phyloP scores from a whole-genome alignment of 2,113 vertebrate species.

The Catharus fuscescens region DNA sequence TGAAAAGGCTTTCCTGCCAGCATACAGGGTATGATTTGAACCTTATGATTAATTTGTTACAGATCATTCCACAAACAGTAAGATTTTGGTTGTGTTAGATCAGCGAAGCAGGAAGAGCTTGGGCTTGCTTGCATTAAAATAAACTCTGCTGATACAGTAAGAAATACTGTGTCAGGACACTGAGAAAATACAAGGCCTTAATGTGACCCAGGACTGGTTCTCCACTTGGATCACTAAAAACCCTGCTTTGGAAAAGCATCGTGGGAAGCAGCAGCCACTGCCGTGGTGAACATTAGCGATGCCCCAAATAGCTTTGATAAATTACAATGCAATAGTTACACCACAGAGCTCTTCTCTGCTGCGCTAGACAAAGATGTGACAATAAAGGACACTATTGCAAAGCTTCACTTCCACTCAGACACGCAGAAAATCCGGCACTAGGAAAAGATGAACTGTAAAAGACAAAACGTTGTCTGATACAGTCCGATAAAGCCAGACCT shows the following conservation, averaged over 20 bases:
- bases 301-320: slow-evolving; percentile 50
- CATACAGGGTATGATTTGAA: background rate
- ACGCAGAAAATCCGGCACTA: slow-evolving; percentile 53
- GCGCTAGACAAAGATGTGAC: slow-evolving; percentile 49
- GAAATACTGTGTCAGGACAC: slow-evolving; percentile 27
- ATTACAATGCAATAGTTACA: slow-evolving; percentile 51
- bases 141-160: slow-evolving; percentile 25
- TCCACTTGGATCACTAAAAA: background rate
- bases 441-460: slow-evolving; percentile 63
- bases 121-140: slow-evolving; percentile 22
- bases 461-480: slow-evolving; percentile 40
- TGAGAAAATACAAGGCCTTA: slow-evolving; percentile 16
- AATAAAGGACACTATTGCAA: slow-evolving; percentile 50
- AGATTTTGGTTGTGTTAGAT: slow-evolving; percentile 42
- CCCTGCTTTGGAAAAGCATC: slow-evolving; percentile 37
- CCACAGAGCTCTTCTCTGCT: slow-evolving; percentile 52
- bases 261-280: slow-evolving; percentile 5
- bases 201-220: slow-evolving; percentile 1
- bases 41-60: slow-evolving; percentile 9
- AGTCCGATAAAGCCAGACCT: slow-evolving; percentile 67
- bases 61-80: slow-evolving; percentile 24
- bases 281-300: background rate
- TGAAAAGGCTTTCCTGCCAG: slow-evolving; percentile 32
- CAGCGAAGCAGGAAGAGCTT: slow-evolving; percentile 44
- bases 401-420: slow-evolving; percentile 58